These are phyloP conservation scores for Brachyhypopomus occidentalis DNA, from an alignment of 2,113 vertebrate genomes.

Conservation along the genomic window DNA sequence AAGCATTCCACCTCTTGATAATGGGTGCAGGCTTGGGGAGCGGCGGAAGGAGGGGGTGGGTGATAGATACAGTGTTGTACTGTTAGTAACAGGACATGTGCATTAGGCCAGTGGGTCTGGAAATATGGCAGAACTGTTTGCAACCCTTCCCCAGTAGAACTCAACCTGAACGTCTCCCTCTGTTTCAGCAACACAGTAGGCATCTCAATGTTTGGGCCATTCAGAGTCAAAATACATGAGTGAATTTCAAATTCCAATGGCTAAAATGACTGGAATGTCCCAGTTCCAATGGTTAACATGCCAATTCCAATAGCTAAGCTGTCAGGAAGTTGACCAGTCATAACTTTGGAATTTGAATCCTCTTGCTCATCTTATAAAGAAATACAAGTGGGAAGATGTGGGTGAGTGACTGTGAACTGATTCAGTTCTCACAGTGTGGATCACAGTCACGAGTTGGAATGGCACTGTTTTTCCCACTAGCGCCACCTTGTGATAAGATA, in stretches of 20 bases:
- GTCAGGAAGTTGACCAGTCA: not conserved
- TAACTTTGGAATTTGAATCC: not conserved
- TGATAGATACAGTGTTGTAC: too few relatives aligned
- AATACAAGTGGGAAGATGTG: not conserved
- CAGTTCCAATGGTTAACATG: too few relatives aligned
- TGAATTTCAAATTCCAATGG: not conserved
- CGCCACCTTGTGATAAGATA: not conserved
- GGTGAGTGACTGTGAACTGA: not conserved
- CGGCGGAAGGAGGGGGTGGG: too few relatives aligned
- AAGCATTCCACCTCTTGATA: too few relatives aligned
- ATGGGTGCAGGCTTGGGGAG: too few relatives aligned
- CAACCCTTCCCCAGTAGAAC: not conserved
- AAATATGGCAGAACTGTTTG: not conserved
- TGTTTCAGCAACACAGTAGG: not conserved
- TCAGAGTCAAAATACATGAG: slow-evolving; percentile 1
- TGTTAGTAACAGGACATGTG: too few relatives aligned
- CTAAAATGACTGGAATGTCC: too few relatives aligned
- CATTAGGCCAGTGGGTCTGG: too few relatives aligned
- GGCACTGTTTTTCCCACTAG: not conserved
- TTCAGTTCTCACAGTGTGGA: not conserved
- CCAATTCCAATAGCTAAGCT: not conserved
- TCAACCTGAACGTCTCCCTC: not conserved
- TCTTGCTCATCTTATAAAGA: not conserved
- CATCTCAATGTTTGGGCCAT: not conserved
- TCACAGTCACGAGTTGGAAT: not conserved